Evolutionary conservation across 2,888 invertebrate genomes (phyloP), one percentile per base, ranked within the genome.

Genomic region (Amitus sp.): DNA sequence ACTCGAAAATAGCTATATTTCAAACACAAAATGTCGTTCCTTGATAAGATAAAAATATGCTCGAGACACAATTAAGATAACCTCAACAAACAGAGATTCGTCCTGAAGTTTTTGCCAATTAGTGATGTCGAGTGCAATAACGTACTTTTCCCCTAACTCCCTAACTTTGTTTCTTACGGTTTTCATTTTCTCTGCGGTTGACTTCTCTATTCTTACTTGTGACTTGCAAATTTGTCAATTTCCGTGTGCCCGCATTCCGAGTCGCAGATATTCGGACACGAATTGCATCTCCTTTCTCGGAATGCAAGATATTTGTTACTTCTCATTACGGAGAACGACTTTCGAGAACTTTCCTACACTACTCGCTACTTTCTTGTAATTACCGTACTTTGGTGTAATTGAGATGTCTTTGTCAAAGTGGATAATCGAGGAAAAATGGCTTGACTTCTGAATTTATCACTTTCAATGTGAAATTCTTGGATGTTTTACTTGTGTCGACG

Each of bases 201-300:
- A 60, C 54, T 60, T 30, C 13, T 15, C 49, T 23, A 39, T 53
- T 49, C 39, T 43, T 45, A 19, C 47, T 43, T 37, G 55, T 61
- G 61, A 61, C 55, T 50, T 61, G 61, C 43, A 61, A 61, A 61
- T 55, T 60, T 47, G 54, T 59, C 59, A 49, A 53, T 53, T 45
- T 46, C 46, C 47, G 30, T 46, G n/a, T n/a, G 39, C 23, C 23
- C 15, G 37, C 28, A 17, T 46, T 30, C 17, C 30, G 2, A 15
- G 45, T 2, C 10, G 28, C 20, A 13, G 52, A 47, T 48, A 53
- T 59, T 58, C 42, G 45, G 45, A 45, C 34, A 46, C 37, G 56
- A 56, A 49, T 49, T 55, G 40, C 27, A 19, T n/a, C 23, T 47
- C 39, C 39, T 27, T 37, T 40, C 30, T 53, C 40, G 28, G 17